Conservation (phyloP, 2,113 vertebrate species). For the Poecile atricapillus region DNA sequence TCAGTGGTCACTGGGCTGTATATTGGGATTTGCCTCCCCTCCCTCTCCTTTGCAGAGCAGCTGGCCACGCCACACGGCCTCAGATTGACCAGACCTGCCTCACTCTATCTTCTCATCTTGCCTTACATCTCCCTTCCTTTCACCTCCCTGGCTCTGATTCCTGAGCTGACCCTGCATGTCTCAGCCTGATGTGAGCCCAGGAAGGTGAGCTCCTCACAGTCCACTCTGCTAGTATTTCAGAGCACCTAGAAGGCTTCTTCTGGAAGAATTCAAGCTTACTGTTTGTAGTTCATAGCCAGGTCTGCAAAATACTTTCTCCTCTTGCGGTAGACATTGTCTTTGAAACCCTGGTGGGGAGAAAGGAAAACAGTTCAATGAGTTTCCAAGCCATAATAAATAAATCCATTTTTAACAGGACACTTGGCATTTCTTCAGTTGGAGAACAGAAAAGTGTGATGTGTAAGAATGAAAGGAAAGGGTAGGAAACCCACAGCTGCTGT, state of each 20-base stretch:
- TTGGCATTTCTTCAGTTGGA: neutral
- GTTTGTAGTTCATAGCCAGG: constrained; percentile 89
- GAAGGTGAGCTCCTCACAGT: neutral
- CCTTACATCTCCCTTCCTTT: neutral
- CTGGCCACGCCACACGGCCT: fast-evolving
- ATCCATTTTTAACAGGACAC: neutral
- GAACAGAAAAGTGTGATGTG: neutral
- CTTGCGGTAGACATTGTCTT: constrained; percentile 95
- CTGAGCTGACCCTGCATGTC: neutral
- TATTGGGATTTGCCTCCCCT: neutral
- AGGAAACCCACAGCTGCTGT: neutral
- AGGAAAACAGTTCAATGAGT: neutral
- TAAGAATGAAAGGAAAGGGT: neutral
- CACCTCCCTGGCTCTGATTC: neutral
- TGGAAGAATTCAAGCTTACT: constrained; percentile 77
- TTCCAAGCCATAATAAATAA: neutral
- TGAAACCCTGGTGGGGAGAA: constrained; percentile 84
- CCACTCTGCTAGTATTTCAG: neutral
- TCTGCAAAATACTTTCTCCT: constrained; percentile 97
- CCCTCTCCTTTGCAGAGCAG: neutral
- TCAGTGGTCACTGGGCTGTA: neutral
- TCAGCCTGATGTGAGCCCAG: neutral
- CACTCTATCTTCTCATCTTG: neutral
- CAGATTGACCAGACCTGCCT: neutral
- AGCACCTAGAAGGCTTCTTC: neutral